Evolutionary conservation across 2,888 invertebrate genomes (phyloP).

Genomic region (Dryomyza anilis): DNA sequence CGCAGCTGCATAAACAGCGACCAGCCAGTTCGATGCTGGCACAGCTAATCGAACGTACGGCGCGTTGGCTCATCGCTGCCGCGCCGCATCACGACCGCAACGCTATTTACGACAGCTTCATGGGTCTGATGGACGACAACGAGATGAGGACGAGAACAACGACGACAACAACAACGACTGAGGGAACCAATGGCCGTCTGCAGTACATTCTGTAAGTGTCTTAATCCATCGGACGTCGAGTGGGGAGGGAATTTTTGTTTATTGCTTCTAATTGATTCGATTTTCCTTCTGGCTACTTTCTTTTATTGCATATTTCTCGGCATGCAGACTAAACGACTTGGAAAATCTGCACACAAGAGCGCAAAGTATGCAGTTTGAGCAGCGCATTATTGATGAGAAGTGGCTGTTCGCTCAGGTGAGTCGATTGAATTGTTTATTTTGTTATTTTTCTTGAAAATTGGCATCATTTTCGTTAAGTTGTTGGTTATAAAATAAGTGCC

Average conservation of each 20-base stretch:
- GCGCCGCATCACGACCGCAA: constrained; percentile 35
- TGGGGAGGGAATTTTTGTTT: not conserved
- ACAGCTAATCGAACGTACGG: constrained; percentile 50
- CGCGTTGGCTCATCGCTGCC: constrained; percentile 37
- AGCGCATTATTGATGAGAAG: constrained; percentile 58
- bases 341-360: constrained; percentile 35
- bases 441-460: too few species aligned
- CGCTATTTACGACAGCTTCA: constrained; percentile 44
- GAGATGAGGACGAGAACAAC: constrained; percentile 36
- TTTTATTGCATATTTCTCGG: too few species aligned
- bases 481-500: too few species aligned
- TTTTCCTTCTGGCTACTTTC: not conserved
- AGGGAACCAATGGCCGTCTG: constrained; percentile 34
- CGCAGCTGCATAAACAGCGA: constrained; percentile 45
- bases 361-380: constrained; percentile 38
- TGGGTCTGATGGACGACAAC: constrained; percentile 32
- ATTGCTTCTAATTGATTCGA: not conserved
- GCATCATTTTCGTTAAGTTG: too few species aligned
- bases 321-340: constrained; percentile 40
- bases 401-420: constrained; percentile 60
- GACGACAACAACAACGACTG: constrained; percentile 20
- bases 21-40: constrained; percentile 38
- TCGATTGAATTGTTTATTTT: too few species aligned
- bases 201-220: constrained; percentile 42
- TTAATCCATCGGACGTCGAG: constrained; percentile 5